Conservation (phyloP, 2,797 vertebrate species). For the Thripadectes ignobilis region DNA sequence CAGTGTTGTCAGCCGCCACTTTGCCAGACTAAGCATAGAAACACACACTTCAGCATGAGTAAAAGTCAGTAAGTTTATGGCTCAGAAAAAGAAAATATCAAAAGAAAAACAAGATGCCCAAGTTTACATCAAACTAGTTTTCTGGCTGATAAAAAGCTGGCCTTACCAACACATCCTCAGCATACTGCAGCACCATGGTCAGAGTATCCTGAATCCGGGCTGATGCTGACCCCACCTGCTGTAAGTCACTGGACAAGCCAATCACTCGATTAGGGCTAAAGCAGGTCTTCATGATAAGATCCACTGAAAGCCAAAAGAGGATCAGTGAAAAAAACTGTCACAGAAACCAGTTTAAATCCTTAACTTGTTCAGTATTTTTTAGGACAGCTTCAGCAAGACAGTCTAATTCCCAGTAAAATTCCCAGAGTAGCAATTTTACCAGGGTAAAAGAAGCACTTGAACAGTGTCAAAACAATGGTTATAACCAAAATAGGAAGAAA, state of each 20-base stretch:
- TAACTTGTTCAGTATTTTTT: neutral
- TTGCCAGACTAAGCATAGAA: conserved; percentile 88
- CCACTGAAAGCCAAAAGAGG: conserved; percentile 75
- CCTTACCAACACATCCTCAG: conserved; percentile 95
- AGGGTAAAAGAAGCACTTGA: neutral
- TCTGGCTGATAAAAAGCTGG: neutral
- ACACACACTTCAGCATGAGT: neutral
- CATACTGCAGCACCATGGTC: conserved; percentile 89
- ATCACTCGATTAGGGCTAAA: conserved; percentile 86
- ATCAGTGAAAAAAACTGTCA: neutral
- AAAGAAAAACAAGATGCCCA: neutral
- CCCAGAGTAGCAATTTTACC: neutral
- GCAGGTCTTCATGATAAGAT: conserved; percentile 93
- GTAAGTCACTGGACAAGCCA: conserved; percentile 92
- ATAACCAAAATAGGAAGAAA: neutral
- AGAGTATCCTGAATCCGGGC: conserved; percentile 92
- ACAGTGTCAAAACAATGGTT: neutral
- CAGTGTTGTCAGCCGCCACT: conserved; percentile 93
- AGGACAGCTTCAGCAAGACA: neutral
- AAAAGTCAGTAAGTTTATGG: neutral
- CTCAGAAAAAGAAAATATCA: neutral
- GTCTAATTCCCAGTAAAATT: neutral
- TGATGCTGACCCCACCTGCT: conserved; percentile 89
- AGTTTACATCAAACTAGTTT: neutral
- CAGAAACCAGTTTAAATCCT: neutral